Base-by-base conservation (phyloP, 2,888 invertebrate genomes). In the Ischnus inquisitorius region DNA sequence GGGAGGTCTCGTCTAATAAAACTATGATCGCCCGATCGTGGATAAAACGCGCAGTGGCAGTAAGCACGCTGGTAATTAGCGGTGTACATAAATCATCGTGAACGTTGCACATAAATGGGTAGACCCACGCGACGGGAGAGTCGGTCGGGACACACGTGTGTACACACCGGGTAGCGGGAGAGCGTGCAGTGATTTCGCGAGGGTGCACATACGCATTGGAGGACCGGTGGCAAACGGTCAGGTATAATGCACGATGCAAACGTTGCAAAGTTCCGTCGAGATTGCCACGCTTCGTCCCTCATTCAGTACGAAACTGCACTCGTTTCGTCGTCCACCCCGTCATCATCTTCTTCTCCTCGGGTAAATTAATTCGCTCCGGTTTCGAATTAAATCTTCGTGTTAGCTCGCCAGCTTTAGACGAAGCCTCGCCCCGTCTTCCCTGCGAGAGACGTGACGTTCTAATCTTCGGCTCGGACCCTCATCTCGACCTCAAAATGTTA, bases 41-140 rank as follows among this genome's bases (percentile, higher is more conserved):
- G 92, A 92, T 93, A 93, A 92, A 93, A 92, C 90, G 90, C 90
- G 90, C 89, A 85, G 90, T 89, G 69, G 68, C 75, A 75, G 72
- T 80, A 68, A 48, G 91, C 91, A 90, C 88, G 90, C 88, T 91
- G 91, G 93, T 93, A 92, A 93, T 93, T 93, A 93, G 93, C 90
- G 92, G 92, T 92, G 90, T 90, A 91, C 93, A 93, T 93, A 93
- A 93, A 93, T 93, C 93, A 93, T 92, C 90, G 91, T 87, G 88
- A 91, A 89, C 89, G 90, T 90, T 89, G 90, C 91, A 89, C 88
- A 87, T 89, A 90, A 90, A 90, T 89, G 91, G 90, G 88, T 87
- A 87, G 88, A 87, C 88, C 89, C 90, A 88, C 88, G 88, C 88
- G 87, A 60, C 46, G 65, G 71, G 60, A 14, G 41, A 19, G 60